Evolutionary conservation across 2,888 invertebrate species (phyloP), one percentile per base, ranked within the genome.

Genomic region (Xestia c-nigrum): DNA sequence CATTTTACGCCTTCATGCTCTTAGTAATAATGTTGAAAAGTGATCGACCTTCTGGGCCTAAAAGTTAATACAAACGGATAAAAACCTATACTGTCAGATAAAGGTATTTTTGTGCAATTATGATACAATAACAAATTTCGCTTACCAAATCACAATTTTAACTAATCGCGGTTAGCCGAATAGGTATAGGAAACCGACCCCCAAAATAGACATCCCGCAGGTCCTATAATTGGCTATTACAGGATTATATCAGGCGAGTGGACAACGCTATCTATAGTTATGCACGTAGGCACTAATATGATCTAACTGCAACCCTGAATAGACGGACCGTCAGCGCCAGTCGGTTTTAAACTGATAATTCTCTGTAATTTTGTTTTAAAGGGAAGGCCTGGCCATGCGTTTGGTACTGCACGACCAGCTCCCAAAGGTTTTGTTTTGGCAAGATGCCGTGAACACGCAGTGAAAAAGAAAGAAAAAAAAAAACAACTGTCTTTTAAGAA

Each of bases 211-310:
- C 21, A 38, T 52, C 40, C 61, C 31, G 12, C 19, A 40, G 55
- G 61, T 40, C 59, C 21, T 14, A 67, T 83, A 72, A 85, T 83
- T 83, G 72, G 46, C 52, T 81, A 81, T 81, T 85, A 72, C 0
- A 52, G 72, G 61, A 81, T 76, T 83, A 76, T n/a, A 63, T 63
- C 76, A 63, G 61, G 57, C 50, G 57, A 69, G 57, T 47, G 31
- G n/a, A 0, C 82, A 66, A 16, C 19, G 10, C 50, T 65, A 69
- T 70, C 72, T 81, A 66, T 84, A 64, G n/a, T 46, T 46, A 61
- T 57, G 59, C 72, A 81, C 66, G 70, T 69, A 43, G 59, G 57
- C 65, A 74, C 71, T 72, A 83, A 77, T 68, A 71, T 59, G 52
- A 82, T 77, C 63, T 74, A 24, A 70, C 55, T 47, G 47, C 50